Percentiles rank a stretch among this genome's conserved stretches.
phyloP scores from a whole-genome alignment of 1,140 invertebrate species.

The Plectus sambesii region DNA sequence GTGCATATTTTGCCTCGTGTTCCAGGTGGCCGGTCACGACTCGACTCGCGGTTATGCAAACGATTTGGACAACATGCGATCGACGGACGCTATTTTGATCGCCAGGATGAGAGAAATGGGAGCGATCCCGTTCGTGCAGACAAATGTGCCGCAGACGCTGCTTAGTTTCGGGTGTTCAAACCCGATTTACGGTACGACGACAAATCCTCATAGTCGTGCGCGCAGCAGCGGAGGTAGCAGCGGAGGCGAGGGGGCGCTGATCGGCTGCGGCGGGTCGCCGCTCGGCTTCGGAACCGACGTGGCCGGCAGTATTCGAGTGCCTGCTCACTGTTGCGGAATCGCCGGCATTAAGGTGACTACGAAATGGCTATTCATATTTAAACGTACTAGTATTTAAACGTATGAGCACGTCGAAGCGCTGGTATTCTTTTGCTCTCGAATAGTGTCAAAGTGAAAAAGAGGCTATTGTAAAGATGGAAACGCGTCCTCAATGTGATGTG shows the following conservation, averaged over 20 bases:
- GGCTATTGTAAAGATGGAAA: slow-evolving; percentile 22
- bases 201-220: slow-evolving; percentile 44
- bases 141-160: slow-evolving; percentile 45
- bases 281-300: slow-evolving; percentile 50
- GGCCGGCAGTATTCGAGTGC: slow-evolving; percentile 50
- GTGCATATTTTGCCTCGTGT: slow-evolving; percentile 5
- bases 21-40: slow-evolving; percentile 45
- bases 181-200: slow-evolving; percentile 50
- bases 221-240: slow-evolving; percentile 48
- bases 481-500: slow-evolving; percentile 27
- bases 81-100: slow-evolving; percentile 36
- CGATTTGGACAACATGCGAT: slow-evolving; percentile 36
- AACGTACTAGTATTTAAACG: background rate
- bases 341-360: slow-evolving; percentile 25
- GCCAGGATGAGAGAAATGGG: slow-evolving; percentile 28
- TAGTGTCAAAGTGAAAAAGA: background rate
- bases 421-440: background rate
- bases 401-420: background rate
- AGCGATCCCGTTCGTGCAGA: slow-evolving; percentile 47
- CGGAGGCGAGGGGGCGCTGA: slow-evolving; percentile 42
- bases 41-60: slow-evolving; percentile 44
- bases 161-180: slow-evolving; percentile 47
- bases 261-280: slow-evolving; percentile 36
- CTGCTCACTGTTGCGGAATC: slow-evolving; percentile 40
- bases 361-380: background rate